Evolutionary conservation across 1,140 invertebrate genomes (phyloP).

Genomic region (Neelides sp.): DNA sequence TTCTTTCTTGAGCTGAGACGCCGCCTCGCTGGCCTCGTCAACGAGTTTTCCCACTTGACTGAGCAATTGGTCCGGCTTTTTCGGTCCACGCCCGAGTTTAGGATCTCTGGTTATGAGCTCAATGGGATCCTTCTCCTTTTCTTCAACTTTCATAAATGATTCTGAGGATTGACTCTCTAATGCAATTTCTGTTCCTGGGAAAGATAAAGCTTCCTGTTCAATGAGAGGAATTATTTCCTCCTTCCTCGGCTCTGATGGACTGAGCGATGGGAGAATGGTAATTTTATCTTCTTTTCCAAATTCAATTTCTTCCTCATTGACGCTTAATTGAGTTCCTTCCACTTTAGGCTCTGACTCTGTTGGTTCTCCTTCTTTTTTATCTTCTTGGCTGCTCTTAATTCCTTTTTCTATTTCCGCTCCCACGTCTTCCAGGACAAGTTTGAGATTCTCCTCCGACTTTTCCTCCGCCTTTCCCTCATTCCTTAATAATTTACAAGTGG

Average conservation of each 20-base stretch:
- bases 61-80: slow-evolving; percentile 23
- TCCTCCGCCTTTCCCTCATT: not conserved
- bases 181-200: too few species aligned
- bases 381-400: not conserved
- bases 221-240: too few species aligned
- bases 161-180: too few species aligned
- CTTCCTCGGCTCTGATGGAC: too few species aligned
- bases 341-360: not conserved
- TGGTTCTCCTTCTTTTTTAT: slow-evolving; percentile 5
- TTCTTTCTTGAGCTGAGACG: slow-evolving; percentile 41
- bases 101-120: too few species aligned
- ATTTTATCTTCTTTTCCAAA: too few species aligned
- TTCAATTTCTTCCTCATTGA: not conserved
- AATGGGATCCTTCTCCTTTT: too few species aligned
- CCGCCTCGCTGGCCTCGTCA: slow-evolving; percentile 40
- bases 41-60: slow-evolving; percentile 39
- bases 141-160: too few species aligned
- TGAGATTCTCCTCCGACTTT: not conserved
- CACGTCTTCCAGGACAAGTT: not conserved
- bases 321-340: not conserved
- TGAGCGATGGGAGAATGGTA: too few species aligned
- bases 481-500: too few species aligned
- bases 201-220: too few species aligned
- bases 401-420: not conserved
- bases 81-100: too few species aligned